Conservation (phyloP, 2,113 vertebrate species). For the Cyprinodon brontotheroides region DNA sequence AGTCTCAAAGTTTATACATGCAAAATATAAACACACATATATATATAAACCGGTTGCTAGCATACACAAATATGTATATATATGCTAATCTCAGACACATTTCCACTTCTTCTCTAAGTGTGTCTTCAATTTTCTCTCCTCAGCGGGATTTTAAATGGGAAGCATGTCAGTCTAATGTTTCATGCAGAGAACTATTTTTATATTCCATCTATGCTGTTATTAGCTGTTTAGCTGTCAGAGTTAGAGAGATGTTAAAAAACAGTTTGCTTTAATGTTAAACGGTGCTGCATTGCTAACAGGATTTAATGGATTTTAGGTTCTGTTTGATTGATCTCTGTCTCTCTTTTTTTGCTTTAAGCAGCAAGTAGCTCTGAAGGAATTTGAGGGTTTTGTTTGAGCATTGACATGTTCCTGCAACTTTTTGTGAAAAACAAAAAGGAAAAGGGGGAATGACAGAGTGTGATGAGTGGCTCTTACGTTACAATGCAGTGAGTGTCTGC, state of each 20-base stretch:
- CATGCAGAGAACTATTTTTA: slow-evolving; percentile 46
- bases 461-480: too few relatives aligned
- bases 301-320: slow-evolving; percentile 20
- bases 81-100: slow-evolving; percentile 15
- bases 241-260: slow-evolving; percentile 47
- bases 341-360: too few relatives aligned
- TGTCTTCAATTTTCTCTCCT: slow-evolving; percentile 32
- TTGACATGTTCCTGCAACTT: too few relatives aligned
- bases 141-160: slow-evolving; percentile 25
- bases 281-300: slow-evolving; percentile 38
- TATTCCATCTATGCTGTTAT: slow-evolving; percentile 47
- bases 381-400: too few relatives aligned
- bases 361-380: too few relatives aligned
- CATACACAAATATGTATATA: slow-evolving; percentile 8
- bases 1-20: too few relatives aligned
- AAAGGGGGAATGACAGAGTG: too few relatives aligned
- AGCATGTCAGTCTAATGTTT: slow-evolving; percentile 34
- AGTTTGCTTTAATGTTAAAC: slow-evolving; percentile 62
- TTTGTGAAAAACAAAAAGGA: too few relatives aligned
- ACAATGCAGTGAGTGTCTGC: too few relatives aligned
- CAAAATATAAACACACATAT: too few relatives aligned
- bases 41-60: slow-evolving; percentile 10
- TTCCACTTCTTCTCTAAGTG: slow-evolving; percentile 6
- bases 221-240: slow-evolving; percentile 59
- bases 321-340: too few relatives aligned